Evolutionary conservation across 2,113 vertebrate species (phyloP).

Genomic region (Protobothrops flavoviridis): DNA sequence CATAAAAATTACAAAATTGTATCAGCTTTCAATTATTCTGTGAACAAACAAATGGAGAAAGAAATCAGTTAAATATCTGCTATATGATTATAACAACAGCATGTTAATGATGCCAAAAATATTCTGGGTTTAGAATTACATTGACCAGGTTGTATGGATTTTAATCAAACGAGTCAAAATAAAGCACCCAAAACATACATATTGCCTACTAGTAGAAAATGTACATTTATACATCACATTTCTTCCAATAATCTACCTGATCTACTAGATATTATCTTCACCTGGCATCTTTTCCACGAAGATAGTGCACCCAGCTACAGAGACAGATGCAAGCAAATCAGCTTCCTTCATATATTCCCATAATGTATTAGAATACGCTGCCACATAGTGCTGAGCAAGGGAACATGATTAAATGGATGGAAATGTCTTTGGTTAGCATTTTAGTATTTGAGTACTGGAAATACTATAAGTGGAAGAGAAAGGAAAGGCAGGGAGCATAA

Average conservation of each 20-base stretch:
- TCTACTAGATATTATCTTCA: background rate
- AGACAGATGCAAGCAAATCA: background rate
- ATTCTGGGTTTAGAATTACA: background rate
- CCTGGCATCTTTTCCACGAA: background rate
- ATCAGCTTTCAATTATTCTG: background rate
- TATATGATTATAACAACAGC: background rate
- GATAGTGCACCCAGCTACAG: background rate
- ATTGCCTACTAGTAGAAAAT: background rate
- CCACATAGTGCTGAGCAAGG: background rate
- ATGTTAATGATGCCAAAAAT: background rate
- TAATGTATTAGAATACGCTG: constrained; percentile 5
- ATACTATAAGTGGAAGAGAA: background rate
- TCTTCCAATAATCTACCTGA: background rate
- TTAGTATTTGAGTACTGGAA: constrained; percentile 5
- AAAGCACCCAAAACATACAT: background rate
- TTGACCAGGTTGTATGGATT: background rate
- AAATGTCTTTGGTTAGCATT: fast-evolving
- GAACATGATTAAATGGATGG: background rate
- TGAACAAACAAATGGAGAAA: background rate
- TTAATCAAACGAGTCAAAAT: background rate
- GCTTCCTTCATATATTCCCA: background rate
- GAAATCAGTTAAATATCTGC: background rate
- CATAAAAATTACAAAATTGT: background rate
- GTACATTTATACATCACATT: background rate
- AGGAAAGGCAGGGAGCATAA: background rate